Evolutionary conservation across 1,140 invertebrate genomes (phyloP).

Genomic region (Maniola jurtina): DNA sequence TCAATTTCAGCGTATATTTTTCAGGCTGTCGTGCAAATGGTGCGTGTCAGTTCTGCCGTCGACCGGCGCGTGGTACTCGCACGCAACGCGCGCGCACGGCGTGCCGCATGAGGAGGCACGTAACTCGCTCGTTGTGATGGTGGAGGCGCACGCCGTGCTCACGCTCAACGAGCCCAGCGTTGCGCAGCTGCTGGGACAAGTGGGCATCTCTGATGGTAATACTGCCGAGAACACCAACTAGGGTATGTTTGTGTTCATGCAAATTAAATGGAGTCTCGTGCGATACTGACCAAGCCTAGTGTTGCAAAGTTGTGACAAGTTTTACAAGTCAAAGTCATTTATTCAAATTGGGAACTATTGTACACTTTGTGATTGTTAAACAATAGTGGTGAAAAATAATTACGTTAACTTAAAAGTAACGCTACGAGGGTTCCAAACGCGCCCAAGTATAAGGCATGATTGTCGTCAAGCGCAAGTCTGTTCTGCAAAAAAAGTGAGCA

Average conservation of each 20-base stretch:
- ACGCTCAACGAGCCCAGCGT: slow-evolving; percentile 73
- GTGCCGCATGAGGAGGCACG: slow-evolving; percentile 80
- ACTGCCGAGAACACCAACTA: slow-evolving; percentile 46
- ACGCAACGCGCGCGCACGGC: slow-evolving; percentile 80
- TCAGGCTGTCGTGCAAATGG: slow-evolving; percentile 81
- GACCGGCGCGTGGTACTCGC: slow-evolving; percentile 81
- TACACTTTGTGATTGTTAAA: no score
- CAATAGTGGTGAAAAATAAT: no score
- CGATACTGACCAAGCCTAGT: no score
- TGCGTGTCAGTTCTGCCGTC: slow-evolving; percentile 78
- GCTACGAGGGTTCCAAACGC: no score
- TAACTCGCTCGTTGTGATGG: slow-evolving; percentile 81
- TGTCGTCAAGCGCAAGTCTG: no score
- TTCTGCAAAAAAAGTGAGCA: no score
- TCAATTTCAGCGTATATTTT: slow-evolving; percentile 28
- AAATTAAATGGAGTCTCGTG: neutral
- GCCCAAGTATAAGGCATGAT: no score
- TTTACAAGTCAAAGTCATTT: no score
- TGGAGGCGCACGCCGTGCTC: slow-evolving; percentile 82
- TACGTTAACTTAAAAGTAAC: no score
- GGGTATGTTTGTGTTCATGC: neutral
- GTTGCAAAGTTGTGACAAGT: no score
- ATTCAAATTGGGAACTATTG: no score
- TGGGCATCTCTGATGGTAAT: slow-evolving; percentile 50
- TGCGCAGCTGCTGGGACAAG: slow-evolving; percentile 61